phyloP scores from a whole-genome alignment of 2,797 vertebrate genomes.

The Melanogrammus aeglefinus region DNA sequence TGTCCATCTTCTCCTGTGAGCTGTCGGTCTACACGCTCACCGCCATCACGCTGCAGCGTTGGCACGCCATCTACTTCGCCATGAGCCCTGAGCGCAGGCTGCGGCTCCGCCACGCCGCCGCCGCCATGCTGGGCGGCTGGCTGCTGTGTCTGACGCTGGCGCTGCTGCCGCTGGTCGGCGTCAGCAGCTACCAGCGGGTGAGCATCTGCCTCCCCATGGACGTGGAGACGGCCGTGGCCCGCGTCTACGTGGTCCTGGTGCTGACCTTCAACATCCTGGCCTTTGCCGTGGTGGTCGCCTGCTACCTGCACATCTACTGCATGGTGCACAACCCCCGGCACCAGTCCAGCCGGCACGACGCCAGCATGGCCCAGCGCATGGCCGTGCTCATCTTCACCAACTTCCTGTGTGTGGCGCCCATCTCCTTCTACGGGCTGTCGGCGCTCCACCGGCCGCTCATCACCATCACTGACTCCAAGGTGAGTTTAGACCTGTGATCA shows the following conservation, averaged over 20 bases:
- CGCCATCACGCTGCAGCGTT: conserved; percentile 84
- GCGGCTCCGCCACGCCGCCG: conserved; percentile 65
- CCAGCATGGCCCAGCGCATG: conserved; percentile 85
- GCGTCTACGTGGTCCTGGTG: conserved; percentile 75
- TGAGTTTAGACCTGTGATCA: conserved; percentile 34
- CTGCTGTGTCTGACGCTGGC: conserved; percentile 74
- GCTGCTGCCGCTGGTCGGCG: conserved; percentile 77
- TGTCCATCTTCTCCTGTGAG: conserved; percentile 85
- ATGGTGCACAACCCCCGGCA: conserved; percentile 83
- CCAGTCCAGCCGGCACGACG: conserved; percentile 79
- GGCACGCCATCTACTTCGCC: conserved; percentile 84
- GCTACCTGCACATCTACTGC: conserved; percentile 84
- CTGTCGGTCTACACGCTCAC: conserved; percentile 85
- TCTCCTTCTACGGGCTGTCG: conserved; percentile 86
- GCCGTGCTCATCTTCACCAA: conserved; percentile 85
- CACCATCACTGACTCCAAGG: conserved; percentile 85
- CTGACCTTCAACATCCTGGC: conserved; percentile 78
- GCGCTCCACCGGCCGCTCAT: conserved; percentile 83
- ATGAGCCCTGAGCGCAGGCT: conserved; percentile 82
- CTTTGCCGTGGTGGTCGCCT: conserved; percentile 81
- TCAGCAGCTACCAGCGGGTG: conserved; percentile 87
- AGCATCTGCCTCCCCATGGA: conserved; percentile 91
- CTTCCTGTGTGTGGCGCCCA: conserved; percentile 86
- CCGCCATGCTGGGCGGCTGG: conserved; percentile 82
- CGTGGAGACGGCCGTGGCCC: conserved; percentile 70